These are phyloP conservation scores for Drosophila pseudotalamancana DNA, from an alignment of 2,888 invertebrate genomes.

Conservation along the genomic window DNA sequence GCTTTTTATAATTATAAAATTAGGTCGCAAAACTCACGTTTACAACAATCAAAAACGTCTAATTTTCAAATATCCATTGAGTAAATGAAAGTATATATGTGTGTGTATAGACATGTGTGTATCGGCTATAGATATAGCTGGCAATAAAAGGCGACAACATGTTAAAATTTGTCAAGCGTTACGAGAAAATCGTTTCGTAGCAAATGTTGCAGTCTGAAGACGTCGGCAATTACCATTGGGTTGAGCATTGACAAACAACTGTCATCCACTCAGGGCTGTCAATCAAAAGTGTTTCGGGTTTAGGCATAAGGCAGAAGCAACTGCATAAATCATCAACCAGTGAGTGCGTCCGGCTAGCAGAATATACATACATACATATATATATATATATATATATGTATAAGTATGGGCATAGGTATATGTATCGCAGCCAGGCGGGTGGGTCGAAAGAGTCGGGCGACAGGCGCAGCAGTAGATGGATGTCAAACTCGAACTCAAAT, in stretches of 20 bases:
- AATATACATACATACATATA: conserved; percentile 27
- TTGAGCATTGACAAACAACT: conserved; percentile 82
- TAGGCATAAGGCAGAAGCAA: conserved; percentile 54
- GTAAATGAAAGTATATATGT: background rate
- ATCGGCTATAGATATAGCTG: conserved; percentile 21
- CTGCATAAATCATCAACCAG: conserved; percentile 77
- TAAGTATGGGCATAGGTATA: conserved; percentile 38
- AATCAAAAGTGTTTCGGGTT: conserved; percentile 77
- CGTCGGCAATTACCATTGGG: conserved; percentile 66
- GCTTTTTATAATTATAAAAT: too few relatives aligned
- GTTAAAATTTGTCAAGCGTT: conserved; percentile 83
- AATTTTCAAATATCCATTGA: background rate
- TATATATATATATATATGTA: conserved; percentile 26
- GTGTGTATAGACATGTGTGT: conserved; percentile 6
- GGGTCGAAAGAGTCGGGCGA: conserved; percentile 15
- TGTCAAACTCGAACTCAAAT: conserved; percentile 72
- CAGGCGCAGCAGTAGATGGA: conserved; percentile 57
- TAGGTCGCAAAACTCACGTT: background rate
- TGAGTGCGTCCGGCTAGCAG: conserved; percentile 35
- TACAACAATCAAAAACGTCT: background rate
- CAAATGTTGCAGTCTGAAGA: conserved; percentile 56
- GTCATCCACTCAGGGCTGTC: conserved; percentile 84
- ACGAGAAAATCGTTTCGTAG: conserved; percentile 76
- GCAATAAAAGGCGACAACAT: conserved; percentile 66
- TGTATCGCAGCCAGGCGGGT: too few relatives aligned